Base-by-base conservation (phyloP, 2,797 vertebrate genomes). In the Leontocebus nigricollis region DNA sequence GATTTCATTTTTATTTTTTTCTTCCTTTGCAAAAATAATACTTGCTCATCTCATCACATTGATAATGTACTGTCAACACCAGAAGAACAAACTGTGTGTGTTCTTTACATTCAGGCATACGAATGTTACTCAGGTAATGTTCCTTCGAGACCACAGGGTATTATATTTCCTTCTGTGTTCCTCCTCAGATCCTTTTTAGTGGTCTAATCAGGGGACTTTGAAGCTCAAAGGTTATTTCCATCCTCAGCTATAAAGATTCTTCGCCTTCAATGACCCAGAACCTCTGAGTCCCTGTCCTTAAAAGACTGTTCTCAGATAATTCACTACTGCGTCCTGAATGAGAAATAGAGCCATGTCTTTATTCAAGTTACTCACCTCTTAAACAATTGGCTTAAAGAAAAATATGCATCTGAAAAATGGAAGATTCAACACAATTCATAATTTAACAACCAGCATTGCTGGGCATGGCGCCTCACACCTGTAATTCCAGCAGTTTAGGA, bases 1-100 rank as follows among this genome's bases (percentile, higher is more conserved):
- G 81, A 95, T 91, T 90, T 52, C 73, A 44, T 55, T 95, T 96
- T 96, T 93, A 61, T n/a, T 96, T 96, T 97, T 93, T 96, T 87
- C 94, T 93, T 33, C 61, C 70, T 97, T 46, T 92, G 15, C 44
- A 96, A 96, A 96, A 94, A 85, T 95, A 96, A 81, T 88, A 88
- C 85, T 94, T 97, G 76, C 72, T 96, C 83, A 70, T 96, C 94
- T 96, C 80, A 92, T 95, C 77, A 88, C 41, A 70, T 77, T 92
- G 70, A 70, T 97, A 94, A 89, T 92, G 14, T 89, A 95, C 72
- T 92, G 70, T 93, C 89, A 96, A 94, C 91, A 97, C 44, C 88
- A 19, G 24, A 84, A 52, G 39, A 97, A 93, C 48, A 95, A 96
- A 64, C 50, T 30, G 7, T 81, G 50, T 91, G 77, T 73, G 27